Evolutionary conservation across 2,888 invertebrate genomes (phyloP).

Genomic region (Erebia palarica): DNA sequence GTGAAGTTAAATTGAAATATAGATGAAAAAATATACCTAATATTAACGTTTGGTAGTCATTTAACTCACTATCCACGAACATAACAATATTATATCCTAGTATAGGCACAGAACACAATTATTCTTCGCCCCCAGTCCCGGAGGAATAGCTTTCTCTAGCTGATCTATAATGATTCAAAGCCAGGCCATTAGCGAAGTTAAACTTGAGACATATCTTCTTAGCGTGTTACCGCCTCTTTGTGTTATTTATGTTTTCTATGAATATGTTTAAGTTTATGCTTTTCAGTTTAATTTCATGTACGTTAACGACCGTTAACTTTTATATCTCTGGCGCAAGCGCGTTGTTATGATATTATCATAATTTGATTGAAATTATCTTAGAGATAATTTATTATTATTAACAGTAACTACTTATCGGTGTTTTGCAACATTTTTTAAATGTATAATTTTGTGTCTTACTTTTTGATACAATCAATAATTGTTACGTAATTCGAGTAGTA

Average conservation of each 20-base stretch:
- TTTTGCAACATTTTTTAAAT: neutral
- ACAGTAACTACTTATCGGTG: neutral
- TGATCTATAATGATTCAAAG: constrained; percentile 59
- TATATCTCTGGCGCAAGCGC: neutral
- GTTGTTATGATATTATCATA: neutral
- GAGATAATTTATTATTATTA: neutral
- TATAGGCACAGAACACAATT: constrained; percentile 34
- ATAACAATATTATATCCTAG: neutral
- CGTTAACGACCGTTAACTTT: constrained; percentile 2
- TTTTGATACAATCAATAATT: neutral
- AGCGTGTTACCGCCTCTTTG: constrained; percentile 39
- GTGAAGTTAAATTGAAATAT: too few relatives aligned
- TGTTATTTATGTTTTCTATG: constrained; percentile 31
- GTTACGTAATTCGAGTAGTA: neutral
- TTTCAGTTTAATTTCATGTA: constrained; percentile 13
- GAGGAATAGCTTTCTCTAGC: constrained; percentile 54
- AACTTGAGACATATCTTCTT: constrained; percentile 58
- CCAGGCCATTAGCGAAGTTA: constrained; percentile 69
- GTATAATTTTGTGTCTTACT: neutral
- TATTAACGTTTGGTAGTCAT: constrained; percentile 17
- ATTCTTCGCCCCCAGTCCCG: constrained; percentile 58
- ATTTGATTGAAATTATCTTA: neutral
- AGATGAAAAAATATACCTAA: neutral
- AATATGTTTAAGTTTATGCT: constrained; percentile 15
- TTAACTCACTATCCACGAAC: constrained; percentile 2